Percentiles rank a stretch among this genome's conserved stretches.
phyloP scores from a whole-genome alignment of 2,797 vertebrate species.

The Tenualosa ilisha region DNA sequence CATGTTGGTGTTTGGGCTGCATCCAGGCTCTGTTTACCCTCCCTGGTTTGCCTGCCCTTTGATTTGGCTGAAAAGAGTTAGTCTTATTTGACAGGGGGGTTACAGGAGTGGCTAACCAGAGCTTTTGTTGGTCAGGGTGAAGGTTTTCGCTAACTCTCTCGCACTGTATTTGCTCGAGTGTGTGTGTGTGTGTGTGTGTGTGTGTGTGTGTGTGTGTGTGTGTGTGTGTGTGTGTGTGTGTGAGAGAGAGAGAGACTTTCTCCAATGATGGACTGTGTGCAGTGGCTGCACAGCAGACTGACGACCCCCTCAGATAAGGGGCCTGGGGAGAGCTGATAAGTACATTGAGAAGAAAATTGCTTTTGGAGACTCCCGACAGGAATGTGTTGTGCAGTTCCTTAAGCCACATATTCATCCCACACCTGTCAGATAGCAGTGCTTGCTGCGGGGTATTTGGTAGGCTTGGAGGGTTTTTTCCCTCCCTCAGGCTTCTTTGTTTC shows the following conservation, averaged over 20 bases:
- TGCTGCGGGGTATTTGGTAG: background rate
- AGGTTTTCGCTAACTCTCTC: background rate
- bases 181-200: background rate
- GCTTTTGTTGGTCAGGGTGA: background rate
- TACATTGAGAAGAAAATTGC: constrained; percentile 51
- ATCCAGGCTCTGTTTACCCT: background rate
- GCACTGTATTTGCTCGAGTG: background rate
- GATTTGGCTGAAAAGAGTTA: background rate
- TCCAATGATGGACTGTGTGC: background rate
- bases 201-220: background rate
- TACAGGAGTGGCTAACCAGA: background rate
- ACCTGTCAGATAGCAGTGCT: constrained; percentile 6
- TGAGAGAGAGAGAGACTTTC: background rate
- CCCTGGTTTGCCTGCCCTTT: background rate
- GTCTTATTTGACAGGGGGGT: background rate
- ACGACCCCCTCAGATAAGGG: constrained; percentile 59
- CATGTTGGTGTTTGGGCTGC: background rate
- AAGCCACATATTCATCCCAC: constrained; percentile 18
- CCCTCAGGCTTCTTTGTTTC: background rate
- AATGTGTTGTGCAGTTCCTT: constrained; percentile 34
- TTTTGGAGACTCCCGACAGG: constrained; percentile 40
- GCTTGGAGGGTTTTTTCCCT: background rate
- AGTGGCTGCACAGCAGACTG: constrained; percentile 25
- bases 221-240: constrained; percentile 14
- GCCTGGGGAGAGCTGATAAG: constrained; percentile 67